Evolutionary conservation across 2,797 vertebrate species (phyloP), one percentile per base, ranked within the genome.

Genomic region (Sebastes goodei): DNA sequence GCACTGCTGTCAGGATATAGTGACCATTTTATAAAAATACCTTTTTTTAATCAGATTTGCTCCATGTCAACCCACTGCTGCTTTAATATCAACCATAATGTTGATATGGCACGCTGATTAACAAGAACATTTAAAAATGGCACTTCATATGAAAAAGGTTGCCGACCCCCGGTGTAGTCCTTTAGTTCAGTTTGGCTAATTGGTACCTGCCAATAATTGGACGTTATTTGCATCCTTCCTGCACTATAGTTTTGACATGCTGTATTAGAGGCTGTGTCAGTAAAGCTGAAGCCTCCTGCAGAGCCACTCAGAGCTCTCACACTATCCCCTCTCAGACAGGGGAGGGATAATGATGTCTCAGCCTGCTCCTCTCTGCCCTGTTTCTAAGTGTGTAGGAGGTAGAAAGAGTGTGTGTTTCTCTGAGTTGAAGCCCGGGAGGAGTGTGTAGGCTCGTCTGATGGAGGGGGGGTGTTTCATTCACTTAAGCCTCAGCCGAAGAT

Each of bases 401-500:
- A 86, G 77, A 88, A 82, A 89, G 84, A 87, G 84, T 64, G 76
- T 78, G 79, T 67, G 77, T 88, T 74, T 86, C 80, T 87, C 76
- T 86, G 82, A 86, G 81, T 49, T 53, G 64, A 57, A 86, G 85
- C 82, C 88, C 82, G 33, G 79, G 81, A 88, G 89, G 81, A 86
- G 85, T 63, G 85, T 83, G 80, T 32, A 57, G 82, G 84, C 76
- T 79, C 7, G 49, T 64, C 76, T 83, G 85, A 80, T 60, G 25
- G 77, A 80, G 86, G 78, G 62, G 74, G 27, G 62, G 60, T 17
- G 74, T 83, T 90, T 89, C 86, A 87, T 92, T 92, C 89, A 90
- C 90, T 90, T 89, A 92, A 91, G 86, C 90, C 75, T 74, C 74
- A 76, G 86, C 76, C 25, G 29, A 76, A 92, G 89, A 94, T 91